Evolutionary conservation across 2,888 invertebrate genomes (phyloP), one percentile per base, ranked within the genome.

Genomic region (Parelbella ahira): DNA sequence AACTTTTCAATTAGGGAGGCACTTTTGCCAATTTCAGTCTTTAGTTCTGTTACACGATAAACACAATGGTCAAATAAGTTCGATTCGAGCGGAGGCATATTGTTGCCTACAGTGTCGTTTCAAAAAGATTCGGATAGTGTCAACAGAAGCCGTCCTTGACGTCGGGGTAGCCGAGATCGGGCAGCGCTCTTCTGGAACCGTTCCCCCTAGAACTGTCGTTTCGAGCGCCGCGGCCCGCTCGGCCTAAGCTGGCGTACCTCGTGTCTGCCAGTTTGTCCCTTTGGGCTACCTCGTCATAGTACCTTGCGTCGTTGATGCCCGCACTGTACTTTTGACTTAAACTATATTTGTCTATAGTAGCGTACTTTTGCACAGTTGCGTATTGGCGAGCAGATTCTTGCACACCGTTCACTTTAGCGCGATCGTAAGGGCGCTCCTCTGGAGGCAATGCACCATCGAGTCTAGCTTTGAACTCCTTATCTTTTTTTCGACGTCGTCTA

Each of bases 141-240:
- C 92, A 92, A 92, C 92, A 92, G 79, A 92, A 91, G 72, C 91
- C 91, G 68, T 92, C 92, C 73, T 92, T 92, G 51, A 91, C 88
- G 60, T 92, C 90, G 27, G 89, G 83, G 62, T 87, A 88, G 47
- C 88, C 88, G 56, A 86, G 73, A 61, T 88, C 88, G 37, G 84
- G 88, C 70, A 88, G 75, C 4, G 75, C 68, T 70, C 75, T 69
- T 54, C 81, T 71, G 15, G 87, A 86, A 44, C 81, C 81, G 37
- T 71, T 83, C 20, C 81, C 80, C 56, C 79, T 69, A 15, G 70
- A 63, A 56, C 76, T 82, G 48, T 86, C 87, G 33, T 66, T 63
- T 41, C 86, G 75, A 52, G 70, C 60, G 45, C 82, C 72, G 50
- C 86, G 68, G 32, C 82, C 78, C 32, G 68, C 82, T 39, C 87